Base-by-base conservation (phyloP, 2,888 invertebrate genomes). In the Hirtodrosophila cameraria region DNA sequence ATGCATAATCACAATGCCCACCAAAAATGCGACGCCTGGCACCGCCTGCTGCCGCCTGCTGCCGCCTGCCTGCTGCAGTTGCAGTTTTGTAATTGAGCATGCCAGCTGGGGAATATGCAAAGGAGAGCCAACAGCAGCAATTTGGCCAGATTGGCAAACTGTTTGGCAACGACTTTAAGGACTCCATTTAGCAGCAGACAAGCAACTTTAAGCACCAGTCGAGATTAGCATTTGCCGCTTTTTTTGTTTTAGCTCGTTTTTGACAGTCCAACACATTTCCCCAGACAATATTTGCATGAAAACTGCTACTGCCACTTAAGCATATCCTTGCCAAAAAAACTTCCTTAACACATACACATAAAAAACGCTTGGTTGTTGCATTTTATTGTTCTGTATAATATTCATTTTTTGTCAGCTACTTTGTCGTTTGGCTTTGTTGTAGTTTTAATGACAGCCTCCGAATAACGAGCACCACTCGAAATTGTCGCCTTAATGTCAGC, bases 261-360 rank as follows among this genome's bases (percentile, higher is more conserved):
- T 49, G 53, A 35, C 61, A 59, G 49, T 33, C 30, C 54, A 52
- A 64, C 80, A 64, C 80, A 71, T 66, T 75, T 84, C 69, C 69
- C 75, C 58, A 69, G 69, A 75, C 73, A 67, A 71, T 75, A 82
- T 86, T 87, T 87, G 80, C 84, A 84, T 84, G 74, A 66, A 70
- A 73, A 75, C 80, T 80, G 82, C 75, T 76, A 75, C 77, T 78
- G 84, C 73, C 76, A 80, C 84, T 86, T 81, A 72, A 80, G 80
- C 75, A 68, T 75, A 80, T 82, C 80, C 83, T 70, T 78, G 76
- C 64, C 74, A 73, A 81, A 71, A 20, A 64, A 72, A 74, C 62
- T 76, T 75, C 73, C 67, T 58, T 36, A 30, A 54, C 57, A 66
- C 28, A 15, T 43, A 41, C 27, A 39, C 27, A 50, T 33, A 38